Base-by-base conservation (phyloP, 2,888 invertebrate species). In the Maniola hyperantus region DNA sequence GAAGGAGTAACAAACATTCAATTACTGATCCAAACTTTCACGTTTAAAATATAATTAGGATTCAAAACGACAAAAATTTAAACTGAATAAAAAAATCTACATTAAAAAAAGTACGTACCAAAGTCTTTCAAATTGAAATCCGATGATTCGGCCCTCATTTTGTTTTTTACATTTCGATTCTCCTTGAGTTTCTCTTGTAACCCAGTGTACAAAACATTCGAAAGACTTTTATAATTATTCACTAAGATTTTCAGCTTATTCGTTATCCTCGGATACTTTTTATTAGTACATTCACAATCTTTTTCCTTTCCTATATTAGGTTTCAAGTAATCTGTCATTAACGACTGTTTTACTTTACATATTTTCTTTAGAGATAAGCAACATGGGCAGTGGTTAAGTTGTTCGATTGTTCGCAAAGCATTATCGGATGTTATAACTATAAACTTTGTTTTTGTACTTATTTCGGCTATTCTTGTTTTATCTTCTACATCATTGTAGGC, bases 301-400 rank as follows among this genome's bases (percentile, higher is more conserved):
- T 36, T 71, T 0, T 48, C 71, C 1, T 63, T 70, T 6, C 65
- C 67, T 2, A 67, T 71, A n/a, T 69, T 76, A 15, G 69, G 34
- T 48, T 73, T 79, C 62, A 91, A 88, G 72, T 78, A 92, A 48
- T 91, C 90, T 0, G 82, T 85, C 18, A 92, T 88, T 0, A 69
- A 42, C 0, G 79, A 80, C 48, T 89, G 90, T 67, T 74, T 77
- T 2, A 66, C 13, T 66, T 80, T 87, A 7, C 77, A 77, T 42
- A 88, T 84, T 42, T 74, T 84, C 64, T 79, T 82, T 1, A 91
- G 48, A 7, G 83, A 42, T 0, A 78, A 11, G 71, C 92, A 92
- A 65, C 91, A 92, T 1, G 74, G 71, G 44, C 92, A 92, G 64
- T 91, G 91, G 26, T 68, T 48, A 39, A n/a, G 36, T 7, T 44